Conservation (phyloP, 1,140 invertebrate species). For the Probaryconus sp. region DNA sequence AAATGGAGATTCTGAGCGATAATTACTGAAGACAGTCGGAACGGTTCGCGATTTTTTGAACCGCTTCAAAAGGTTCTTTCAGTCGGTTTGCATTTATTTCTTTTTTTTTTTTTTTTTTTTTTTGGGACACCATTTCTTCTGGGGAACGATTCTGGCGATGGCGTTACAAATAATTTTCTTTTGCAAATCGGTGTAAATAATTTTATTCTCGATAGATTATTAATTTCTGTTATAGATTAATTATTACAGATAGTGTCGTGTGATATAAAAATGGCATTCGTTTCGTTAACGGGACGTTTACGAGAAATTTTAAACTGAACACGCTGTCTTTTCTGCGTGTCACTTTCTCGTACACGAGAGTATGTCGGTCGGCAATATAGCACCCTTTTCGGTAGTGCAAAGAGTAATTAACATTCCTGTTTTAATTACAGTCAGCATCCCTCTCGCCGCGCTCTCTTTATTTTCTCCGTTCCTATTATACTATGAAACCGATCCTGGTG, state of each 20-base stretch:
- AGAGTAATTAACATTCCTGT: slow-evolving; percentile 78
- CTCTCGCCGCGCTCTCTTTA: slow-evolving; percentile 65
- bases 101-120: background rate
- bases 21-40: slow-evolving; percentile 28
- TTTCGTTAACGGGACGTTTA: slow-evolving; percentile 27
- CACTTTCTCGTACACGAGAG: slow-evolving; percentile 36
- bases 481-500: slow-evolving; percentile 64
- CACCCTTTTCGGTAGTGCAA: slow-evolving; percentile 76
- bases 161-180: too few species aligned
- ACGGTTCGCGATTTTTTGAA: slow-evolving; percentile 33
- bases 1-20: slow-evolving; percentile 41
- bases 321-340: slow-evolving; percentile 24
- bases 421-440: slow-evolving; percentile 75
- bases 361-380: slow-evolving; percentile 66
- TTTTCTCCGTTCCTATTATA: slow-evolving; percentile 67
- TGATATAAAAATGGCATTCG: slow-evolving; percentile 41
- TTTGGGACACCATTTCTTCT: background rate
- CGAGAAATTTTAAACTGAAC: slow-evolving; percentile 32
- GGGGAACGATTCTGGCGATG: too few species aligned
- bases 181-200: too few species aligned
- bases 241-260: background rate
- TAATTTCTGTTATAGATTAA: background rate
- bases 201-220: too few species aligned
- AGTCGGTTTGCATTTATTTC: background rate
- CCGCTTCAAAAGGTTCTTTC: too few species aligned